Evolutionary conservation across 2,888 invertebrate genomes (phyloP).

Genomic region (Phalera bucephala): DNA sequence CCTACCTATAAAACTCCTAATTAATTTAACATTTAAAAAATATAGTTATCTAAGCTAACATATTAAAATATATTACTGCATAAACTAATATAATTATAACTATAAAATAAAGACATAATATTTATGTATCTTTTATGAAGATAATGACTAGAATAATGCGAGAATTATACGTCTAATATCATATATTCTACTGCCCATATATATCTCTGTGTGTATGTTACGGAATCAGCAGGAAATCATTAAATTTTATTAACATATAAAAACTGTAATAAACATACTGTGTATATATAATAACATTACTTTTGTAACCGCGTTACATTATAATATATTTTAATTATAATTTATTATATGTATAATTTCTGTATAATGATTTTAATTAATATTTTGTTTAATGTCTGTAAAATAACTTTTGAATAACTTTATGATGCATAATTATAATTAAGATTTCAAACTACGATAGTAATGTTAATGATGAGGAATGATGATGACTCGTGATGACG

Average conservation of each 20-base stretch:
- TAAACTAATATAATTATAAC: no score
- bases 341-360: slow-evolving; percentile 18
- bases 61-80: no score
- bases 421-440: not conserved
- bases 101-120: not conserved
- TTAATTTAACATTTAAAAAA: no score
- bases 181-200: no score
- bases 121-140: not conserved
- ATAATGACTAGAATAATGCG: slow-evolving; percentile 24
- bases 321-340: slow-evolving; percentile 18
- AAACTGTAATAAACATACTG: slow-evolving; percentile 18
- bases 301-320: slow-evolving; percentile 15
- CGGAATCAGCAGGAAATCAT: slow-evolving; percentile 30
- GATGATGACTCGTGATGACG: no score
- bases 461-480: no score
- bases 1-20: no score
- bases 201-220: slow-evolving; percentile 6
- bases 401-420: not conserved
- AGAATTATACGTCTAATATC: slow-evolving; percentile 25
- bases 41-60: no score
- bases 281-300: slow-evolving; percentile 32
- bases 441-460: no score
- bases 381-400: not conserved
- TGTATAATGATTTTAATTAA: not conserved
- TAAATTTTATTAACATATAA: slow-evolving; percentile 29